Evolutionary conservation across 2,888 invertebrate species (phyloP), one percentile per base, ranked within the genome.

Genomic region (Callosobruchus maculatus): DNA sequence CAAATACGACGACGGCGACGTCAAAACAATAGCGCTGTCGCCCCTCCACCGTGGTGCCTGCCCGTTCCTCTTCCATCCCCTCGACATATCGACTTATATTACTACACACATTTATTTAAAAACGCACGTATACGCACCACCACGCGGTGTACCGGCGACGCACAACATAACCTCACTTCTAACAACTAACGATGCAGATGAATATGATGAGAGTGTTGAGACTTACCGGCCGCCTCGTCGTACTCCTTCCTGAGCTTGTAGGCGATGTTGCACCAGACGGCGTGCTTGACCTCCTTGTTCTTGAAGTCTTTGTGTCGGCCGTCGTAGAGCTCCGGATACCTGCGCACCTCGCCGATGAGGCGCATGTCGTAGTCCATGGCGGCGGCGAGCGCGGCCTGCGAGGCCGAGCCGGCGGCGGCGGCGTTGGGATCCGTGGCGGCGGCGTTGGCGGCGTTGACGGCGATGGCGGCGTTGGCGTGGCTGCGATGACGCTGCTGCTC

Each of bases 271-370:
- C 68, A 67, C 79, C 79, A 79, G 21, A 75, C 68, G 5, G 68
- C 71, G 20, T 74, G 70, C 68, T 76, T 79, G 22, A 74, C 66
- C 3, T 77, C 77, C 67, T 75, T 78, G 72, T 78, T 76, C 71
- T 78, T 77, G 71, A 78, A 78, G 30, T 76, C 72, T 71, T 66
- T 70, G 71, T 79, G 77, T n/a, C 73, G 67, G 70, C 71, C 75
- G 71, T 79, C 79, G 73, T 79, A 79, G 21, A 79, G 74, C 71
- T 75, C 77, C 22, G 79, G 78, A 67, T 75, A 74, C 20, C 30
- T 72, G 67, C 74, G 74, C 67, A 79, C 78, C 30, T 75, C 76
- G 0, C 67, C 69, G 13, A 79, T 78, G 30, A 79, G 74, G 20
- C 67, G 74, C 22, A 74, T 73, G 68, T 79, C 78, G 72, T 77